These are phyloP conservation scores for Sakesphorus luctuosus DNA, from an alignment of 2,113 vertebrate genomes.

Conservation along the genomic window DNA sequence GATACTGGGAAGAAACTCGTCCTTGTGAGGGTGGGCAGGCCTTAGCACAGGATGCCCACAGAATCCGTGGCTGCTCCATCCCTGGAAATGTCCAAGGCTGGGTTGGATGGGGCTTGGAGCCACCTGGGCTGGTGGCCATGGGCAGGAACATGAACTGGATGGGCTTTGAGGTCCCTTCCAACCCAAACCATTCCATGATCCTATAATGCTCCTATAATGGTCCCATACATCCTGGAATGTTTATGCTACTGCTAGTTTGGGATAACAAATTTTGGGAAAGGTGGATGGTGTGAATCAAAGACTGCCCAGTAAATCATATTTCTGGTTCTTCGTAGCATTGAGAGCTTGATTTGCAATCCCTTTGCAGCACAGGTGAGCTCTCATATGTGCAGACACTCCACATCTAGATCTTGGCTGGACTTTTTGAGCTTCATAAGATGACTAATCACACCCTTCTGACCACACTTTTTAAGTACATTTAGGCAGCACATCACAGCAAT, in stretches of 20 bases:
- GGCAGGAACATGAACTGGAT: no score
- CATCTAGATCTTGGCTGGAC: background rate
- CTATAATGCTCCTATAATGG: accelerated
- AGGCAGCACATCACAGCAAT: background rate
- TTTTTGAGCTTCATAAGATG: background rate
- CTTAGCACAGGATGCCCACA: no score
- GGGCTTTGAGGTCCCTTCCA: no score
- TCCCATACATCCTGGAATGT: background rate
- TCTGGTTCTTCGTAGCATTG: background rate
- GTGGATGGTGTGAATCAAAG: background rate
- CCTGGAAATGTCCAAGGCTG: no score
- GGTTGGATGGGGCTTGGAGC: no score
- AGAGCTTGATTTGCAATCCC: background rate
- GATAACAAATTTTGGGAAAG: background rate
- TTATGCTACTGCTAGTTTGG: background rate
- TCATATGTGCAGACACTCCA: accelerated
- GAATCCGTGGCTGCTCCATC: no score
- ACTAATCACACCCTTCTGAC: background rate
- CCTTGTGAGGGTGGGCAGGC: no score
- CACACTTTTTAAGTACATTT: background rate
- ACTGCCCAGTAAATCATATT: background rate
- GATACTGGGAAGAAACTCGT: no score
- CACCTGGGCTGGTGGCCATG: no score
- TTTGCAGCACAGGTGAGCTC: background rate
- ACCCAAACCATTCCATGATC: no score